Conservation (phyloP, 2,888 invertebrate species). For the Parnassius apollo region DNA sequence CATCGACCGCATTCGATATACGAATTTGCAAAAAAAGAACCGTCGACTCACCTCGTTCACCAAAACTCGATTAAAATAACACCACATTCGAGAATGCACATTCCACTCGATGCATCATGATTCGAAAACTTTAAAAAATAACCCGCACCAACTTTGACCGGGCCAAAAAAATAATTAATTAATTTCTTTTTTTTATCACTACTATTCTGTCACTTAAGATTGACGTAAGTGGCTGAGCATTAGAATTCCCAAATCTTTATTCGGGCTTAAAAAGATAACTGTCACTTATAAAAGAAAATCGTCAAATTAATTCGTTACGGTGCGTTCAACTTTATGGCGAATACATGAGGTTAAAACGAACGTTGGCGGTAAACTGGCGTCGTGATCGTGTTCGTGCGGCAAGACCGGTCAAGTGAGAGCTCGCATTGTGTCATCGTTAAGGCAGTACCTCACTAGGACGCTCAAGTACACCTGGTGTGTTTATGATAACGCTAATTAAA, state of each 20-base stretch:
- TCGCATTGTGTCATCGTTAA: conserved; percentile 57
- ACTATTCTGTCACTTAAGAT: conserved; percentile 42
- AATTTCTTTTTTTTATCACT: conserved; percentile 53
- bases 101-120: conserved; percentile 61
- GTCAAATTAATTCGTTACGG: conserved; percentile 39
- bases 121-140: conserved; percentile 45
- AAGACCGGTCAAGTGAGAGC: conserved; percentile 64
- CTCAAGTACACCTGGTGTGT: conserved; percentile 10
- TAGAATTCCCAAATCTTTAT: not conserved
- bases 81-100: conserved; percentile 52
- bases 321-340: conserved; percentile 41
- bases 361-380: conserved; percentile 45
- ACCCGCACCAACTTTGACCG: conserved; percentile 34
- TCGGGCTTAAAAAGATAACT: conserved; percentile 28
- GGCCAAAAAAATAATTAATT: conserved; percentile 48
- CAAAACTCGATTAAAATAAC: conserved; percentile 59
- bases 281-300: conserved; percentile 27
- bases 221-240: not conserved
- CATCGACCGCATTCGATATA: conserved; percentile 45
- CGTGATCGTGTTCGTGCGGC: conserved; percentile 32
- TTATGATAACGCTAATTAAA: too few species aligned
- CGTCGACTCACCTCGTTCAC: conserved; percentile 61
- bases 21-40: conserved; percentile 43
- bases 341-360: conserved; percentile 56
- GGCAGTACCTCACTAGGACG: conserved; percentile 24